Evolutionary conservation across 1,140 invertebrate genomes (phyloP), one percentile per base, ranked within the genome.

Genomic region (Zaprionus ornatus): DNA sequence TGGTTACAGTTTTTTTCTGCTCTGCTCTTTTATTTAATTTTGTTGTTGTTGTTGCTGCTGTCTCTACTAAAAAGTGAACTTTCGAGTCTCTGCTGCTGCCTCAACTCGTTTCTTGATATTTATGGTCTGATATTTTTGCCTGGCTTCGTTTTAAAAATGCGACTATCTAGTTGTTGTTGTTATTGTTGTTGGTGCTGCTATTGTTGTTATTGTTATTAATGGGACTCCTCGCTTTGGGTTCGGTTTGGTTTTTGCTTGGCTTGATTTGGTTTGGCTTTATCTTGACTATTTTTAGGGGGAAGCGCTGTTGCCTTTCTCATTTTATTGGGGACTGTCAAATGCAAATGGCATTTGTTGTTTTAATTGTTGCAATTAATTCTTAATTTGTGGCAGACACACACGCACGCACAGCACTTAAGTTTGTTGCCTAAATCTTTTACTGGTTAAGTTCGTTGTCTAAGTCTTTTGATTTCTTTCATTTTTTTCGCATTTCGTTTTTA

Each of bases 41-140:
- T 65, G 25, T 23, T 37, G 6, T 27, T 52, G 17, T n/a, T 65
- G 7, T 15, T 56, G 21, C 29, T 55, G n/a, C 62, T 27, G 29
- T 40, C 40, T 54, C 3, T 40, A 52, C 59, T 74, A 72, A 77
- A 74, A 74, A 83, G 86, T 85, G 75, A 88, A 88, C 85, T 90
- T 84, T 90, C 78, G 85, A 84, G 85, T 73, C 73, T 66, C 32
- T 35, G 32, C 32, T 37, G 35, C 35, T 37, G 35, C 35, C 35
- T 45, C 71, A 90, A 88, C 85, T 85, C 74, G 85, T 88, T 88
- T 88, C 82, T 88, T 80, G 69, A 82, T 85, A 90, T 90, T 88
- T 90, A 88, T 81, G 81, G 85, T 54, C 84, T 74, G 81, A 78
- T 87, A 76, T 90, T 79, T 74, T 60, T 19, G 66, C 65, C 63